phyloP scores from a whole-genome alignment of 2,113 vertebrate genomes.

The Cyprinodon brontotheroides region DNA sequence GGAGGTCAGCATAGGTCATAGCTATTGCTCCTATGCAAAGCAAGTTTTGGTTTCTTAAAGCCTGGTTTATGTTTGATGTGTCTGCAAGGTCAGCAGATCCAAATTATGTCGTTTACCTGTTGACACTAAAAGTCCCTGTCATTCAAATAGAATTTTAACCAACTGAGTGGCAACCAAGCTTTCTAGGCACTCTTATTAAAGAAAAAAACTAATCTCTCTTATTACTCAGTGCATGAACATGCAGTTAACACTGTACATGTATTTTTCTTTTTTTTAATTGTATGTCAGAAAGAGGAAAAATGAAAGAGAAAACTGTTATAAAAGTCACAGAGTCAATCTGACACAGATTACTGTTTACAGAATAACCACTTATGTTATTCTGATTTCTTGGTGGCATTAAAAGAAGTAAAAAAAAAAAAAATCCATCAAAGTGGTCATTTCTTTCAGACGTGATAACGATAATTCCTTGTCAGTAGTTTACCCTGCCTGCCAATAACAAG shows the following conservation, averaged over 20 bases:
- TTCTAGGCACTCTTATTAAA: no score
- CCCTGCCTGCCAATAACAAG: slow-evolving; percentile 50
- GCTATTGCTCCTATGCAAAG: slow-evolving; percentile 16
- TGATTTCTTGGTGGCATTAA: background rate
- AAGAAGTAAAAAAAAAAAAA: slow-evolving; percentile 9
- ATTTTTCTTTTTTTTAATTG: background rate
- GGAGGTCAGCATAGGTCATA: slow-evolving; percentile 7
- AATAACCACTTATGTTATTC: background rate
- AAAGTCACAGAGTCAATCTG: background rate
- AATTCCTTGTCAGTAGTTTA: slow-evolving; percentile 48
- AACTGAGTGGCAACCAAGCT: no score
- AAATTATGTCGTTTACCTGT: no score
- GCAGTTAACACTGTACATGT: background rate
- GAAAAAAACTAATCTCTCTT: background rate
- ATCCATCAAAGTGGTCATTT: slow-evolving; percentile 28
- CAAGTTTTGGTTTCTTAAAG: background rate
- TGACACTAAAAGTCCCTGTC: no score
- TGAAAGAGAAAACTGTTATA: background rate
- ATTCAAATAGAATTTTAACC: no score
- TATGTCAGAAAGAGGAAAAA: background rate
- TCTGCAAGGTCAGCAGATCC: no score
- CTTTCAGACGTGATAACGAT: slow-evolving; percentile 29
- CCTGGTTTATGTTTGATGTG: no score
- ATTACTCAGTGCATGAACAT: background rate
- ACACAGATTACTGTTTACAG: slow-evolving; percentile 18